phyloP scores from a whole-genome alignment of 1,140 invertebrate genomes.

The Nilaparvata lugens region DNA sequence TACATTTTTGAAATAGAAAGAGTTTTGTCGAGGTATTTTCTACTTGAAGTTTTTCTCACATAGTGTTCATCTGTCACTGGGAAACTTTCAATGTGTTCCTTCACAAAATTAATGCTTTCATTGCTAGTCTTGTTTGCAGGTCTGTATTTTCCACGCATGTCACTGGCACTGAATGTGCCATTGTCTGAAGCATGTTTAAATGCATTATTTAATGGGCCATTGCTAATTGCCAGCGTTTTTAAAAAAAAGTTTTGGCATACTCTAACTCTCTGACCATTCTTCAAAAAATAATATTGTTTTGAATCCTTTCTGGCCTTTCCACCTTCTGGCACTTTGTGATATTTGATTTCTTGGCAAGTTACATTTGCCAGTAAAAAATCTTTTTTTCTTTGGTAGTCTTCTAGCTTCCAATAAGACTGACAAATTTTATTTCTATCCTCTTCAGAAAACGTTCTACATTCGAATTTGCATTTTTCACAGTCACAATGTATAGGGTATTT shows the following conservation, averaged over 20 bases:
- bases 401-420: no score
- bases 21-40: conserved; percentile 6
- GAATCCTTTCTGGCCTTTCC: not conserved
- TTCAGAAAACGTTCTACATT: no score
- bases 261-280: not conserved
- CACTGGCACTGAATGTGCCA: not conserved
- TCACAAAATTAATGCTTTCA: not conserved
- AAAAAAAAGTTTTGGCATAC: not conserved
- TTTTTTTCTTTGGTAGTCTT: no score
- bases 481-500: no score
- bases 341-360: not conserved
- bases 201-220: not conserved
- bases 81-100: conserved; percentile 2
- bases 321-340: not conserved
- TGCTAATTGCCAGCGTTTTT: not conserved
- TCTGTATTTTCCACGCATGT: not conserved
- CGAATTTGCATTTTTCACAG: no score
- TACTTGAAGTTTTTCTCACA: conserved; percentile 3
- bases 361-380: no score
- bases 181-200: not conserved
- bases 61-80: conserved; percentile 3
- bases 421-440: no score
- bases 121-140: not conserved
- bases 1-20: conserved; percentile 11
- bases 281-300: not conserved